Conservation (phyloP, 2,113 vertebrate genomes). For the Progne subis region DNA sequence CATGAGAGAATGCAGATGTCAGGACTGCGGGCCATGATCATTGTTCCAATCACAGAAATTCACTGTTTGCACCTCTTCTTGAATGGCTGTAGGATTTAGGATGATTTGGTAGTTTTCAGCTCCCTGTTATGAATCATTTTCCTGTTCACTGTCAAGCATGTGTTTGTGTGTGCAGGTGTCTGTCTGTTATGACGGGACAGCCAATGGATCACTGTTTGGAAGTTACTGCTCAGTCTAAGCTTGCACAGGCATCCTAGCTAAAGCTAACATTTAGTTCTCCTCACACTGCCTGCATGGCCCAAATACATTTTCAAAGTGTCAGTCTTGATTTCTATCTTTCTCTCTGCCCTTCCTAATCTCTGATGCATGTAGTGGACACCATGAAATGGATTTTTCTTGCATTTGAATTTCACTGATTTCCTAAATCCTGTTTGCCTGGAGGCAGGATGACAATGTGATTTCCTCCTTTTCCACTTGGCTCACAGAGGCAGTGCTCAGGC, state of each 20-base stretch:
- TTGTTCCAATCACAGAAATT: background rate
- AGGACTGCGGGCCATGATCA: background rate
- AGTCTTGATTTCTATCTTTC: background rate
- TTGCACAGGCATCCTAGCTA: background rate
- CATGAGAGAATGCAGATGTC: background rate
- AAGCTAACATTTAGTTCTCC: background rate
- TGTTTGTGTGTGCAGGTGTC: background rate
- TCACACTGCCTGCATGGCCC: background rate
- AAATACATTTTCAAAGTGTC: background rate
- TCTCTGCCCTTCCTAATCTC: background rate
- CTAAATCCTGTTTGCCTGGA: slow-evolving; percentile 2
- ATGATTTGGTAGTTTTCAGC: background rate
- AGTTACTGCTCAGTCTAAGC: background rate
- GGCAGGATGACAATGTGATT: background rate
- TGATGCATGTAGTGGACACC: background rate
- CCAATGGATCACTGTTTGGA: background rate
- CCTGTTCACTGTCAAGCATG: background rate
- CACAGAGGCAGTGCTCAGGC: background rate
- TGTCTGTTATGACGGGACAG: background rate
- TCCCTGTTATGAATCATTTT: background rate
- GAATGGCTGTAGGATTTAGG: background rate
- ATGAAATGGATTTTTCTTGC: slow-evolving; percentile 24
- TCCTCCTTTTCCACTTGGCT: background rate
- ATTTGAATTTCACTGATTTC: slow-evolving; percentile 22
- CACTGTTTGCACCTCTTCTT: background rate